Base-by-base conservation (phyloP, 2,888 invertebrate genomes). In the Crematogaster levior region DNA sequence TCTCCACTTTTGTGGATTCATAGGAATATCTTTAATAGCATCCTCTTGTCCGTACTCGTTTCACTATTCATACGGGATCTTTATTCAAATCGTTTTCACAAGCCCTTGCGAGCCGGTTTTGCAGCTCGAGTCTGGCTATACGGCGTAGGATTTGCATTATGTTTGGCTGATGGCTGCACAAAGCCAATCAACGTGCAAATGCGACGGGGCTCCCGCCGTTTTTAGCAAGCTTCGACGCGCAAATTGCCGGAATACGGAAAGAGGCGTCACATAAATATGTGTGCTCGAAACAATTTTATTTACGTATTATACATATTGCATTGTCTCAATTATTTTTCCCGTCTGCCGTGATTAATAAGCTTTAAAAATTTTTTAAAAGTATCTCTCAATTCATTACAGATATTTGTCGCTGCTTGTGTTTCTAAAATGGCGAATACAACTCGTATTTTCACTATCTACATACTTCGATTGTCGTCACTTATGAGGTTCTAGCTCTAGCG, bases 101-200 rank as follows among this genome's bases (percentile, higher is more conserved):
- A 40, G 21, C 51, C 9, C 58, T 77, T 83, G 61, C 70, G 53
- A 75, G 68, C 61, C 81, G 74, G 79, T 86, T 66, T 83, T 81
- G 43, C 66, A 56, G 80, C 70, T 56, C 48, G 46, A 68, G 37
- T 53, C 81, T 30, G 58, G 37, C 75, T 61, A 43, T 77, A 37
- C 48, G 82, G 81, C 73, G 61, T 63, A 12, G 82, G 82, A 88
- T 88, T 86, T 88, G 86, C 88, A 82, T 88, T 81, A 81, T 84
- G 83, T 84, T 81, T 86, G 51, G 48, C 60, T 81, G 80, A 77
- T 84, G 74, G 68, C 80, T 51, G 75, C 70, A 58, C 48, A 74
- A 63, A 68, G 83, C 87, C 88, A 85, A 88, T 88, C 87, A 88
- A 88, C 88, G 89, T 87, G 89, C 87, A 88, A 89, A 87, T 84